These are phyloP conservation scores for Rhincodon typus DNA, from an alignment of 2,797 vertebrate genomes.

Conservation along the genomic window DNA sequence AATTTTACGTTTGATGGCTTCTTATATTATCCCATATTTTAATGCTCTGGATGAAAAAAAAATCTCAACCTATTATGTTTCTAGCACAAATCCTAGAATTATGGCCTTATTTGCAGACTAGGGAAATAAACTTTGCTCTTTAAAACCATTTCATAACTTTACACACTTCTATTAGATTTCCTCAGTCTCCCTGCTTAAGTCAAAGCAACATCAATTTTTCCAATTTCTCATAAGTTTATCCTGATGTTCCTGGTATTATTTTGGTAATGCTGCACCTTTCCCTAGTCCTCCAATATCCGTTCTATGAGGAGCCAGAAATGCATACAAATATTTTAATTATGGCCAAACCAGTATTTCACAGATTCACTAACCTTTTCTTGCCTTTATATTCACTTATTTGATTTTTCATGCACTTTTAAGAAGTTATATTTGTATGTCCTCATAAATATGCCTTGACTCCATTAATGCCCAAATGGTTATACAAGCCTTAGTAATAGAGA, in stretches of 20 bases:
- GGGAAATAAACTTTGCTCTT: neutral
- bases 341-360: too few relatives aligned
- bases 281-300: neutral
- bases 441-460: neutral
- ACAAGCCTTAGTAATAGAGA: neutral
- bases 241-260: neutral
- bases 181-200: neutral
- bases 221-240: neutral
- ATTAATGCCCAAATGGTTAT: neutral
- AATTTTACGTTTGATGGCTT: neutral
- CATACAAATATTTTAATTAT: neutral
- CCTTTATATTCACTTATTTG: neutral
- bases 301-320: neutral
- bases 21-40: neutral
- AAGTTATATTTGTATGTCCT: neutral
- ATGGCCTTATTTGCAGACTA: neutral
- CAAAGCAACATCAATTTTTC: neutral
- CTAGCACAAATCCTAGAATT: neutral
- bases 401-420: neutral
- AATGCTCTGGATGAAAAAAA: neutral
- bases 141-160: neutral
- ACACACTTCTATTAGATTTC: neutral
- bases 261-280: neutral
- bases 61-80: neutral
- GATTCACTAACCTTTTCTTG: neutral